phyloP scores from a whole-genome alignment of 2,797 vertebrate genomes.

The Clarias platycephalus region DNA sequence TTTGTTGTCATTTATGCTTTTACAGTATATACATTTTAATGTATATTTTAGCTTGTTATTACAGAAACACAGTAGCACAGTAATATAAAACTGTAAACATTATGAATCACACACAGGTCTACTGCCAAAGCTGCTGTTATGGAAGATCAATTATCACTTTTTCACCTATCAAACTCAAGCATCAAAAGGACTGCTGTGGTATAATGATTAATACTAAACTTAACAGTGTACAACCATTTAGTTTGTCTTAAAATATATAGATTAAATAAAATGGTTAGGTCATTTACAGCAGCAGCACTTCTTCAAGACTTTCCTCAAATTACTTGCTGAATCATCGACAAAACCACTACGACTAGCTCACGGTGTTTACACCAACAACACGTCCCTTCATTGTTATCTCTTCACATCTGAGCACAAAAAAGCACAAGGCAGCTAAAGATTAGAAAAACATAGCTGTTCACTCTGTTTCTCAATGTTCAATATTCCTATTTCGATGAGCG shows the following conservation, averaged over 20 bases:
- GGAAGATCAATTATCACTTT: background rate
- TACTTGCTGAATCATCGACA: conserved; percentile 24
- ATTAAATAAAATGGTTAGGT: background rate
- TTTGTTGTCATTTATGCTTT: too few species aligned
- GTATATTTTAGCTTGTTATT: too few species aligned
- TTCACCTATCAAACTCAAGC: background rate
- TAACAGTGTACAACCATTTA: background rate
- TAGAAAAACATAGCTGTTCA: background rate
- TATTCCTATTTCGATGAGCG: background rate
- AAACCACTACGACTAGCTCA: background rate
- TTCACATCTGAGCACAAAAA: background rate
- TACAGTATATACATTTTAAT: too few species aligned
- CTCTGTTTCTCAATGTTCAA: background rate
- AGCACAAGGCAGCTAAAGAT: background rate
- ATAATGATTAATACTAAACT: background rate
- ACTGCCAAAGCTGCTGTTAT: background rate
- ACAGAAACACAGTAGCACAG: background rate
- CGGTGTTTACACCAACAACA: conserved; percentile 24
- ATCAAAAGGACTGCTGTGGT: background rate
- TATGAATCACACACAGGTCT: background rate
- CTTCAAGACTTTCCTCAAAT: background rate
- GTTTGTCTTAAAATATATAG: background rate
- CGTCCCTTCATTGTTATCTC: background rate
- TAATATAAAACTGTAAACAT: background rate
- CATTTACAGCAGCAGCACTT: background rate